Conservation (phyloP, 2,797 vertebrate species). For the Sebastes variabilis region DNA sequence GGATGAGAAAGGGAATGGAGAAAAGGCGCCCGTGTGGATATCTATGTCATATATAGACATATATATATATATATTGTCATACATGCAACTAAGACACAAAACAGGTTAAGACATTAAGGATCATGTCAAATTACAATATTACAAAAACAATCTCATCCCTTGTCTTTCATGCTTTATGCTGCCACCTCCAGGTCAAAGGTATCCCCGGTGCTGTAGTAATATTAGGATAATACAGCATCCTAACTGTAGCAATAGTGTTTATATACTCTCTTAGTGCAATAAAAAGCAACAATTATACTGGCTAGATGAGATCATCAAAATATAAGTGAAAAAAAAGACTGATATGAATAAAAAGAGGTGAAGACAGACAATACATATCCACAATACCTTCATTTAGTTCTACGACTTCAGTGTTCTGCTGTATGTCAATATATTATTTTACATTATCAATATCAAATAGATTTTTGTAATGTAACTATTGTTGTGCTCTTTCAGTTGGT, state of each 20-base stretch:
- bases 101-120: neutral
- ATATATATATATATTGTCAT: neutral
- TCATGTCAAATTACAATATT: neutral
- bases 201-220: neutral
- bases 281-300: neutral
- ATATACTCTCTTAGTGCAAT: neutral
- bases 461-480: neutral
- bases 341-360: neutral
- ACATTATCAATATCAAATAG: neutral
- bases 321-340: neutral
- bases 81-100: conserved; percentile 21
- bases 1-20: neutral
- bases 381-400: neutral
- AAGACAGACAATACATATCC: neutral
- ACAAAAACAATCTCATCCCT: neutral
- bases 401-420: neutral
- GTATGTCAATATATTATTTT: neutral
- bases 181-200: neutral
- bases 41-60: neutral
- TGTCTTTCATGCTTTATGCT: neutral
- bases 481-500: conserved; percentile 46
- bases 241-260: neutral
- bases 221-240: neutral
- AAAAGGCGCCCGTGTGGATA: conserved; percentile 42
- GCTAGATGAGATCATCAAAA: neutral